Conservation (phyloP, 1,140 invertebrate genomes). For the Lerema accius region DNA sequence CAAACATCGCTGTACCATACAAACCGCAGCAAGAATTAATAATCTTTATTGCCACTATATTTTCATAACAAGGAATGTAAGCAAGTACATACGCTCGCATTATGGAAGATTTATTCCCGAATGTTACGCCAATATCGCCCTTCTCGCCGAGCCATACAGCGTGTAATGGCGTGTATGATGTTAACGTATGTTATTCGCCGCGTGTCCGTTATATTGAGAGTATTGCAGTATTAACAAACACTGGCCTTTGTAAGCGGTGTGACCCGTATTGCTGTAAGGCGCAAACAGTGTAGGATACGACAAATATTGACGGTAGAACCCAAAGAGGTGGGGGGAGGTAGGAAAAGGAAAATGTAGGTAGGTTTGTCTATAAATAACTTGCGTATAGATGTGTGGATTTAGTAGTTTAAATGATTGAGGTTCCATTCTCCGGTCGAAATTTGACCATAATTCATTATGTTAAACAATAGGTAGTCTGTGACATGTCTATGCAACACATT, state of each 20-base stretch:
- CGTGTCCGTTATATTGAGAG: background rate
- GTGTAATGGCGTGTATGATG: conserved; percentile 12
- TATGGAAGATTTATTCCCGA: conserved; percentile 1
- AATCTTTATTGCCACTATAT: conserved; percentile 1
- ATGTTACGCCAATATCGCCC: background rate
- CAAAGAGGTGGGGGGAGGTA: too few species aligned
- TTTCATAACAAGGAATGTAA: conserved; percentile 2
- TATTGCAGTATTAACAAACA: background rate
- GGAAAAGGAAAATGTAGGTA: too few species aligned
- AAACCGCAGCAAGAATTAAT: background rate
- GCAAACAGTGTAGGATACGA: conserved; percentile 3
- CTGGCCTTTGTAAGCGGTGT: background rate
- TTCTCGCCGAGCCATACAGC: conserved; percentile 9
- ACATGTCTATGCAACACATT: too few species aligned
- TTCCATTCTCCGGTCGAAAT: too few species aligned
- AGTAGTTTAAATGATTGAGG: too few species aligned
- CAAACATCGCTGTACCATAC: background rate
- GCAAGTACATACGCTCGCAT: background rate
- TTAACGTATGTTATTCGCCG: conserved; percentile 12
- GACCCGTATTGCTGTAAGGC: conserved; percentile 3
- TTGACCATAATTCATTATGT: too few species aligned
- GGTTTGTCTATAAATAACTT: too few species aligned
- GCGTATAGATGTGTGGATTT: too few species aligned
- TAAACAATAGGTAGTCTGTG: too few species aligned
- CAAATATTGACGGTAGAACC: background rate